These are phyloP conservation scores for Lycaon pictus DNA, from an alignment of 2,113 vertebrate species.

Conservation along the genomic window DNA sequence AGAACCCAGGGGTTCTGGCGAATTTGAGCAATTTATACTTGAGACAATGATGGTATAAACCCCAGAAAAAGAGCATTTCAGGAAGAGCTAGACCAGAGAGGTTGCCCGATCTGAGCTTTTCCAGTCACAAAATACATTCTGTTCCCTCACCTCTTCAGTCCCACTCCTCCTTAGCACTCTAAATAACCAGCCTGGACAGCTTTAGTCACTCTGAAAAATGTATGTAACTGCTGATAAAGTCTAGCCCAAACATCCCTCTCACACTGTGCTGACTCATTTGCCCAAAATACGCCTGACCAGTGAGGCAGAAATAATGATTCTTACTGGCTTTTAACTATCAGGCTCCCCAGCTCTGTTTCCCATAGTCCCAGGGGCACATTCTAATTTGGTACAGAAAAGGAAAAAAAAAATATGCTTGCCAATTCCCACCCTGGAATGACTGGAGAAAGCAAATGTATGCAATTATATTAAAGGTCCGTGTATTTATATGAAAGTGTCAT, in stretches of 20 bases:
- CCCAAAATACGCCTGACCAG: constrained; percentile 68
- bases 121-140: background rate
- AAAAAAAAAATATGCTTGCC: background rate
- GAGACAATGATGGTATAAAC: background rate
- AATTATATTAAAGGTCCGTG: background rate
- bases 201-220: constrained; percentile 42
- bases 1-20: background rate
- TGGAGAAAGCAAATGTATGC: background rate
- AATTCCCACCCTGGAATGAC: background rate
- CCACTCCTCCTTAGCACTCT: background rate
- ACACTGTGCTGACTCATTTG: constrained; percentile 64
- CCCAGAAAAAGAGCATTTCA: background rate
- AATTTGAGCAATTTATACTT: background rate
- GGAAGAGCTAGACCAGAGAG: background rate
- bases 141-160: background rate
- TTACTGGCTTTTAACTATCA: background rate
- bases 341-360: background rate
- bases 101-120: background rate
- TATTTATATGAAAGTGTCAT: background rate
- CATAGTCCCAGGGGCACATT: constrained; percentile 4
- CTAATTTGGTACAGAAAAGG: constrained; percentile 32
- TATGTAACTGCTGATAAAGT: constrained; percentile 31
- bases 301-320: constrained; percentile 68
- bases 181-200: constrained; percentile 52
- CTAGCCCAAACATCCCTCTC: constrained; percentile 11